These are phyloP conservation scores for Meloidogyne hapla DNA, from an alignment of 1,140 invertebrate species.

Conservation along the genomic window DNA sequence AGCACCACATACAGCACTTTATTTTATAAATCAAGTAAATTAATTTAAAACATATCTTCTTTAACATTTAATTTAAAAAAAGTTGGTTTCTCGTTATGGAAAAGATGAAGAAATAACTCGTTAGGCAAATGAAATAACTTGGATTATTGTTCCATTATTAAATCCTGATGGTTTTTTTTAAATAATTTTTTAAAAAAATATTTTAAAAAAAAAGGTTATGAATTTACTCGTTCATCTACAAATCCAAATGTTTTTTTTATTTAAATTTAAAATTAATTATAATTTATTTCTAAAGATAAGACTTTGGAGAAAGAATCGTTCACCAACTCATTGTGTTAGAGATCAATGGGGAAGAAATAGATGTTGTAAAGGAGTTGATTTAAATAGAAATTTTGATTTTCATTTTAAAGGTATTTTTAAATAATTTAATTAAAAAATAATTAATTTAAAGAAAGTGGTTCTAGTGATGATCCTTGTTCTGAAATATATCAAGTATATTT, in stretches of 20 bases:
- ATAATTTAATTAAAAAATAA: constrained; percentile 3
- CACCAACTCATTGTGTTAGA: constrained; percentile 44
- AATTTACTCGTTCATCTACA: constrained; percentile 62
- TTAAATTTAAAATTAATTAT: not conserved
- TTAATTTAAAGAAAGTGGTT: constrained; percentile 50
- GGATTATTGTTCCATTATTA: constrained; percentile 71
- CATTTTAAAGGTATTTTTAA: constrained; percentile 53
- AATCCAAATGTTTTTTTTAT: constrained; percentile 56
- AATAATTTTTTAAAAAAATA: constrained; percentile 48
- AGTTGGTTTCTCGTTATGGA: constrained; percentile 61
- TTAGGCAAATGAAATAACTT: constrained; percentile 65
- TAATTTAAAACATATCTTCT: no score
- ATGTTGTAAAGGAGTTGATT: constrained; percentile 58
- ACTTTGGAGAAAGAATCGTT: constrained; percentile 60
- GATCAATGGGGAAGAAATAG: constrained; percentile 57
- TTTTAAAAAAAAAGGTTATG: constrained; percentile 49
- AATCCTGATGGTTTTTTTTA: constrained; percentile 72
- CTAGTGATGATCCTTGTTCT: constrained; percentile 62
- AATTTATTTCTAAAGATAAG: constrained; percentile 42
- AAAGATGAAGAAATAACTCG: constrained; percentile 60
- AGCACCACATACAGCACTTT: constrained; percentile 61
- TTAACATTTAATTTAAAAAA: no score
- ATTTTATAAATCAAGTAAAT: constrained; percentile 61
- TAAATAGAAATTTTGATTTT: constrained; percentile 62
- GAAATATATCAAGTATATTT: constrained; percentile 58